Evolutionary conservation across 2,113 vertebrate genomes (phyloP).

Genomic region (Sturnira hondurensis): DNA sequence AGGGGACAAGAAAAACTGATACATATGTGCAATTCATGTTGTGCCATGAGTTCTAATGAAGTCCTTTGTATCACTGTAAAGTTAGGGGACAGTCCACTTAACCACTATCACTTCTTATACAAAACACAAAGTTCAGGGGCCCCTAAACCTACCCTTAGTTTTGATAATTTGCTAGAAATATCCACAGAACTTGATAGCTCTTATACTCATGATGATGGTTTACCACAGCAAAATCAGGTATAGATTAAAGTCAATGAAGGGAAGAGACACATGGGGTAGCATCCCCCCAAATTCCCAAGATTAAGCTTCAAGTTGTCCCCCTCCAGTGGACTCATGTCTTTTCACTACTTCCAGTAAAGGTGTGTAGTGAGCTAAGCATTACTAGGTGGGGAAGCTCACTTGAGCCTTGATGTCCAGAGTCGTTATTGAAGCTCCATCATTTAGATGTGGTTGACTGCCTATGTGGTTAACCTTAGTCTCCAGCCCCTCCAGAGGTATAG

Average conservation of each 20-base stretch:
- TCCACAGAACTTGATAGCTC: background rate
- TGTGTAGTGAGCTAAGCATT: background rate
- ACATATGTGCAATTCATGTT: background rate
- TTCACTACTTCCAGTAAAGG: background rate
- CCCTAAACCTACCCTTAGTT: background rate
- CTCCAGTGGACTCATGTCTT: background rate
- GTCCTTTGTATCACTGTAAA: background rate
- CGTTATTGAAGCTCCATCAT: background rate
- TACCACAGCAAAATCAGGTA: background rate
- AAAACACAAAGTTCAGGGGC: background rate
- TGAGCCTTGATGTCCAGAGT: background rate
- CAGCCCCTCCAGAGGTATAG: background rate
- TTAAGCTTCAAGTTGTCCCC: background rate
- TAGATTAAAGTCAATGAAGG: background rate
- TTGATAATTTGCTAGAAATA: background rate
- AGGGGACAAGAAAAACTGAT: accelerated
- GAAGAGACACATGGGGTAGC: background rate
- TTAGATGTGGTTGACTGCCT: background rate
- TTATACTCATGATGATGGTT: background rate
- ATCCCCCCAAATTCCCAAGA: background rate
- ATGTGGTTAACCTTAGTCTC: background rate
- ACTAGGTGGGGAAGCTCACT: background rate
- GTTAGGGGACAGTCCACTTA: background rate
- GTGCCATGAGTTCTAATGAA: background rate
- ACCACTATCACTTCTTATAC: background rate